Conservation (phyloP, 30 jellyfish, hydroid and myxozoan genomes). For the Aurelia sp. region DNA sequence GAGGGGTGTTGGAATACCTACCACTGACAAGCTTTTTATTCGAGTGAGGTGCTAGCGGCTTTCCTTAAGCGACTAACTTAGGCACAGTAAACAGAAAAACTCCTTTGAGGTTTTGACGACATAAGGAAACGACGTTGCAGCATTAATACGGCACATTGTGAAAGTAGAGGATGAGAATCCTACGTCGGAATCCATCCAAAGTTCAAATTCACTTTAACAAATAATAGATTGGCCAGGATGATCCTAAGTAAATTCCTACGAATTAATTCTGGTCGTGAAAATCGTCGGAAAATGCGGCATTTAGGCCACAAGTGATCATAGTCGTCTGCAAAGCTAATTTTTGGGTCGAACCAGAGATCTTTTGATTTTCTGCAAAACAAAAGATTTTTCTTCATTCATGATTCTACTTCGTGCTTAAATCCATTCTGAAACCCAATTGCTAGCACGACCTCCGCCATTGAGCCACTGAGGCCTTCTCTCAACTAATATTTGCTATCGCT, state of each 20-base stretch:
- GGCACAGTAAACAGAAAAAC: no score
- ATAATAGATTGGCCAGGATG: slow-evolving; percentile 39
- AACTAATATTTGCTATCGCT: neutral
- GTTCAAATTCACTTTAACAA: slow-evolving; percentile 43
- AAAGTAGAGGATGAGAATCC: no score
- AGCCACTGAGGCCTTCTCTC: slow-evolving; percentile 1
- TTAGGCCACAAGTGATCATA: slow-evolving; percentile 32
- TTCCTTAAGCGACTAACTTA: no score
- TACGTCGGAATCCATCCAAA: slow-evolving; percentile 51
- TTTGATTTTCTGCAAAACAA: neutral
- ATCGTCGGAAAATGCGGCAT: slow-evolving; percentile 33
- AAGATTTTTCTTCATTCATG: neutral
- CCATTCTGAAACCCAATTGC: neutral
- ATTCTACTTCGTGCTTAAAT: slow-evolving; percentile 2
- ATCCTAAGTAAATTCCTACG: slow-evolving; percentile 52
- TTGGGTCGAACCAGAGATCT: slow-evolving; percentile 10
- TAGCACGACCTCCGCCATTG: neutral
- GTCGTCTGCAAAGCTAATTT: slow-evolving; percentile 42
- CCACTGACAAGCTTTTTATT: no score
- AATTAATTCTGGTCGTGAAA: slow-evolving; percentile 46
- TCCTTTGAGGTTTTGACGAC: no score
- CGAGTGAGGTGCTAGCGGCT: no score
- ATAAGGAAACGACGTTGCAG: no score
- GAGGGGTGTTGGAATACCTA: no score
- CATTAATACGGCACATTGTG: no score